Evolutionary conservation across 30 jellyfish, hydroid and myxozoan genomes (phyloP).

Genomic region (Aurelia aurita complex sp. Pacific): DNA sequence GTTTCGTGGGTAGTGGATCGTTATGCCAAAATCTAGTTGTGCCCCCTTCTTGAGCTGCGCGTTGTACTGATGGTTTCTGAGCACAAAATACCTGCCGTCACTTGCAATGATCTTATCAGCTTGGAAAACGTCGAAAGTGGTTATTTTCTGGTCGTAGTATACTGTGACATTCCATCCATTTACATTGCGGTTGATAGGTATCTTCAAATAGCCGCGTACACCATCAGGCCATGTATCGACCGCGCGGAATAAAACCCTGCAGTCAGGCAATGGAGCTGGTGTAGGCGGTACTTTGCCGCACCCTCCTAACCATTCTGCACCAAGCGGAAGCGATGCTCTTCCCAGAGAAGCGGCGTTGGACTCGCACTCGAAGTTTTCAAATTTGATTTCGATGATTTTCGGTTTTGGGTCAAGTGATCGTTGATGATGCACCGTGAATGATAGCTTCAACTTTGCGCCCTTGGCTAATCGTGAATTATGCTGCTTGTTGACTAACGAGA

Average conservation of each 20-base stretch:
- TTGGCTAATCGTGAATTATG: background rate
- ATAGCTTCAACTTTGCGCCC: background rate
- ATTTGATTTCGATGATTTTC: background rate
- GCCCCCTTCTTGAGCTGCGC: conserved; percentile 28
- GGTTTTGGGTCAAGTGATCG: conserved; percentile 1
- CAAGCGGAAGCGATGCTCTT: conserved; percentile 10
- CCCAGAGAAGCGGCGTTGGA: background rate
- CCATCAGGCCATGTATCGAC: conserved; percentile 63
- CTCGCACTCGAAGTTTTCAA: background rate
- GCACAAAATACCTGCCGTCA: conserved; percentile 22
- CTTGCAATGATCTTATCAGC: conserved; percentile 39
- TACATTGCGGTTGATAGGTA: conserved; percentile 35
- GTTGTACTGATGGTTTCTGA: conserved; percentile 27
- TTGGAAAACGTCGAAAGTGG: conserved; percentile 53
- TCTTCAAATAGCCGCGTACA: conserved; percentile 33
- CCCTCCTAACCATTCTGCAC: conserved; percentile 46
- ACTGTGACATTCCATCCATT: conserved; percentile 62
- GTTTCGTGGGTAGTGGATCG: conserved; percentile 40
- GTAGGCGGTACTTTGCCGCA: conserved; percentile 8
- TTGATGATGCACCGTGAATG: conserved; percentile 11
- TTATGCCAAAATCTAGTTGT: conserved; percentile 22
- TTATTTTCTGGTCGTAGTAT: conserved; percentile 6
- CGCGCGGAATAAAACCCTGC: conserved; percentile 21
- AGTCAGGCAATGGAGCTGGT: conserved; percentile 35
- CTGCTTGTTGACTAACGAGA: background rate